These are phyloP conservation scores for Busseola fusca DNA, from an alignment of 2,888 invertebrate species.

Conservation along the genomic window DNA sequence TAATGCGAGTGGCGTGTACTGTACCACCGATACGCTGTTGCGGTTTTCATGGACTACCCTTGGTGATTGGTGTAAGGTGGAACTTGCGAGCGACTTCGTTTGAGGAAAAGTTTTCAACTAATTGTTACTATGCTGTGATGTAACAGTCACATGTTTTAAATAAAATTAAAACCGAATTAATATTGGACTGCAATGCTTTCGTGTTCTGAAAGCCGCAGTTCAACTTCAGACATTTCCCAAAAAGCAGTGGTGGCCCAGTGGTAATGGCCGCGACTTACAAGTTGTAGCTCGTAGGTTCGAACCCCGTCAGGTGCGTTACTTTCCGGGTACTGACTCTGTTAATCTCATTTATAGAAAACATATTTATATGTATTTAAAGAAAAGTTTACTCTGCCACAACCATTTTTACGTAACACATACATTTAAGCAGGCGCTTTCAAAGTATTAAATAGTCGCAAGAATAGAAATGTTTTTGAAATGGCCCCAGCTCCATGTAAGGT, in stretches of 20 bases:
- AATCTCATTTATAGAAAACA: background rate
- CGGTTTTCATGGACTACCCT: constrained; percentile 82
- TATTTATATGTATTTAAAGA: background rate
- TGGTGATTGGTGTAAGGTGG: constrained; percentile 61
- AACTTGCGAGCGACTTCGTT: background rate
- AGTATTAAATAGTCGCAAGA: background rate
- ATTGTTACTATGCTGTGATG: too few relatives aligned
- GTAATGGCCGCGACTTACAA: too few relatives aligned
- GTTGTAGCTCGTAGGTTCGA: too few relatives aligned
- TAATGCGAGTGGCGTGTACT: constrained; percentile 79
- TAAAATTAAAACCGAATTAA: background rate
- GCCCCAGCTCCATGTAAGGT: too few relatives aligned
- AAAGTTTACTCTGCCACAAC: background rate
- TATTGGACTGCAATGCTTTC: too few relatives aligned
- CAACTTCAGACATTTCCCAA: too few relatives aligned
- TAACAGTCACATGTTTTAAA: background rate
- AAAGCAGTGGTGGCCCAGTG: too few relatives aligned
- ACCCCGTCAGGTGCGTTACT: too few relatives aligned
- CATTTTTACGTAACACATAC: background rate
- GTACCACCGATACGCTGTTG: constrained; percentile 82
- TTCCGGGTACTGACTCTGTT: background rate
- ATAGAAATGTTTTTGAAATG: background rate
- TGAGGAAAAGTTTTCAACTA: background rate
- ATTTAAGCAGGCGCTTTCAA: background rate
- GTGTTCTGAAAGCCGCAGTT: too few relatives aligned